A percentile compares a stretch with the other conserved stretches of the same genome.
Conservation (phyloP, 2,888 invertebrate genomes). For the Crioceris asparagi region DNA sequence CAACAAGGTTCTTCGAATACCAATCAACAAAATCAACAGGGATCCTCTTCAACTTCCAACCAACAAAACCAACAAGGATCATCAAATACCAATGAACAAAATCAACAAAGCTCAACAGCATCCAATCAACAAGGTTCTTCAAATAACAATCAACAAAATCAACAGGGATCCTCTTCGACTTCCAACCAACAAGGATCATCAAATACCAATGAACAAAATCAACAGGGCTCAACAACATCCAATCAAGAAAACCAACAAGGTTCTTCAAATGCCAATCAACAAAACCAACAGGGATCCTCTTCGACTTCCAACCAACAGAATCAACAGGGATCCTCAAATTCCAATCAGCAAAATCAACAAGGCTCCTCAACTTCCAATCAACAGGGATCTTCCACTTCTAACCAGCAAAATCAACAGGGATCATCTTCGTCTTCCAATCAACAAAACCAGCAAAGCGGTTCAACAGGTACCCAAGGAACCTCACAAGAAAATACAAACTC, state of each 20-base stretch:
- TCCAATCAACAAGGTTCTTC: slow-evolving; percentile 12
- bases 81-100: slow-evolving; percentile 5
- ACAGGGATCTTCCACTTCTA: slow-evolving; percentile 2
- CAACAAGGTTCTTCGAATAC: background rate
- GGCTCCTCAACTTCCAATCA: slow-evolving; percentile 10
- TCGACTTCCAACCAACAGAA: background rate
- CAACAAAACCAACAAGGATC: background rate
- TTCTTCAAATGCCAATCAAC: slow-evolving; percentile 7
- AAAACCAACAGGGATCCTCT: slow-evolving; percentile 4
- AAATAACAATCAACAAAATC: slow-evolving; percentile 12
- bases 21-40: slow-evolving; percentile 6
- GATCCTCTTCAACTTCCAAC: slow-evolving; percentile 4
- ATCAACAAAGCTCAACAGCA: too few species aligned
- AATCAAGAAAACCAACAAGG: slow-evolving; percentile 13
- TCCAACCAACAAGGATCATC: slow-evolving; percentile 13
- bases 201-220: slow-evolving; percentile 15
- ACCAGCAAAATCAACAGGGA: slow-evolving; percentile 14
- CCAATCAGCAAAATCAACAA: slow-evolving; percentile 13
- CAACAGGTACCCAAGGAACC: slow-evolving; percentile 7
- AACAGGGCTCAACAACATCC: slow-evolving; percentile 11
- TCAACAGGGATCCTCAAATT: slow-evolving; percentile 8
- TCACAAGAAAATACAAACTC: slow-evolving; percentile 4
- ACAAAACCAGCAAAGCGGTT: slow-evolving; percentile 9
- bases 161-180: slow-evolving; percentile 9
- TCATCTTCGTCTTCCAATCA: slow-evolving; percentile 11